phyloP scores from a whole-genome alignment of 1,140 invertebrate species.

The Macrobrachium nipponense region DNA sequence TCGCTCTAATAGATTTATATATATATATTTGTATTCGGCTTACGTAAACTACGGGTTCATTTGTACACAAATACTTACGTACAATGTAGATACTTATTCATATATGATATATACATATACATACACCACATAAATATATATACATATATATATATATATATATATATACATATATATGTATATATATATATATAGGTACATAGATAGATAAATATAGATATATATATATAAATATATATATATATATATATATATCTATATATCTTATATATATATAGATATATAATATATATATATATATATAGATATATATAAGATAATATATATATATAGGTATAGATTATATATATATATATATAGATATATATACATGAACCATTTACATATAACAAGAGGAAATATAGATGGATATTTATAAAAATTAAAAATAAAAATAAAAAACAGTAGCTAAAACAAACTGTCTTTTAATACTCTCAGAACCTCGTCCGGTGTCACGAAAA shows the following conservation, averaged over 20 bases:
- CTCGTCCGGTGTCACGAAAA: too few species aligned
- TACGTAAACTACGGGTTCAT: too few species aligned
- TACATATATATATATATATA: constrained; percentile 32
- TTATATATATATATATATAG: constrained; percentile 13
- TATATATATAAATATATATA: not conserved
- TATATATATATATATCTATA: constrained; percentile 4
- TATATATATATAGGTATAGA: constrained; percentile 4
- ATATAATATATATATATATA: not conserved
- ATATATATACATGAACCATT: not conserved
- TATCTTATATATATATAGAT: not conserved
- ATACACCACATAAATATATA: not conserved
- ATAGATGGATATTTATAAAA: too few species aligned
- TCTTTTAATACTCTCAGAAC: too few species aligned
- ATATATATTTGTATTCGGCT: too few species aligned
- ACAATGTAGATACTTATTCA: too few species aligned
- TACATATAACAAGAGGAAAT: too few species aligned
- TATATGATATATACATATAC: too few species aligned
- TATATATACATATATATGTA: constrained; percentile 33
- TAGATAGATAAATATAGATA: not conserved
- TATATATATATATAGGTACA: not conserved
- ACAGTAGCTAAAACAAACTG: too few species aligned
- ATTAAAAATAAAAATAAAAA: too few species aligned
- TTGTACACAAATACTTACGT: too few species aligned
- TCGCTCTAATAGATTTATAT: too few species aligned
- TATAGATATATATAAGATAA: not conserved